phyloP scores from a whole-genome alignment of 2,113 vertebrate species.

The Uria aalge region DNA sequence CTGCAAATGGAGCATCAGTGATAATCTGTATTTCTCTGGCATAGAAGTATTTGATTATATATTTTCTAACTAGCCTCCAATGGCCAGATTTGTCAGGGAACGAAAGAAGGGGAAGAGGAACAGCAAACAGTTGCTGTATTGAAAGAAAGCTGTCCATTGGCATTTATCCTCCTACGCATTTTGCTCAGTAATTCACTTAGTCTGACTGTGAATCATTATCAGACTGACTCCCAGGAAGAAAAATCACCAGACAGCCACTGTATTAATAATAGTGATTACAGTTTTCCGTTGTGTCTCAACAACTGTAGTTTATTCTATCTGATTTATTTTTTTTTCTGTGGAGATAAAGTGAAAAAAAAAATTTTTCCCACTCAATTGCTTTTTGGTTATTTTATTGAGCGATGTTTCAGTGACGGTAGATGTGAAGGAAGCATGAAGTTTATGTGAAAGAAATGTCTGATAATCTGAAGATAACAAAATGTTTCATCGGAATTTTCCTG shows the following conservation, averaged over 20 bases:
- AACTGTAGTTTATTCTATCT: neutral
- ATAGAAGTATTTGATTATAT: neutral
- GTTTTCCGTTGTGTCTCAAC: neutral
- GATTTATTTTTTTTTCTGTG: neutral
- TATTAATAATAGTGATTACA: neutral
- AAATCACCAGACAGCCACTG: neutral
- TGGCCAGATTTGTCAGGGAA: neutral
- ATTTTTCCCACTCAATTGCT: neutral
- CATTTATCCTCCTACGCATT: neutral
- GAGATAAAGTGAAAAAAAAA: neutral
- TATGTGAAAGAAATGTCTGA: neutral
- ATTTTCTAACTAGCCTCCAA: neutral
- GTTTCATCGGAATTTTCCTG: neutral
- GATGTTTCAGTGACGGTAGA: neutral
- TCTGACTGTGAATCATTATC: constrained; percentile 24
- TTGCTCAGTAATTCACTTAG: constrained; percentile 19
- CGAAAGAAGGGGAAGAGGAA: neutral
- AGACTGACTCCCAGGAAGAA: neutral
- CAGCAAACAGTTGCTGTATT: neutral
- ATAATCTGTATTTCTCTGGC: neutral
- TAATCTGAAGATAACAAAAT: neutral
- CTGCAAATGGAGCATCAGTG: neutral
- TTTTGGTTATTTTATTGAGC: neutral
- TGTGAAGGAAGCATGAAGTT: neutral
- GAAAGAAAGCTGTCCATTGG: constrained; percentile 4